Evolutionary conservation across 2,113 vertebrate species (phyloP).

Genomic region (Chlorocebus sabaeus): DNA sequence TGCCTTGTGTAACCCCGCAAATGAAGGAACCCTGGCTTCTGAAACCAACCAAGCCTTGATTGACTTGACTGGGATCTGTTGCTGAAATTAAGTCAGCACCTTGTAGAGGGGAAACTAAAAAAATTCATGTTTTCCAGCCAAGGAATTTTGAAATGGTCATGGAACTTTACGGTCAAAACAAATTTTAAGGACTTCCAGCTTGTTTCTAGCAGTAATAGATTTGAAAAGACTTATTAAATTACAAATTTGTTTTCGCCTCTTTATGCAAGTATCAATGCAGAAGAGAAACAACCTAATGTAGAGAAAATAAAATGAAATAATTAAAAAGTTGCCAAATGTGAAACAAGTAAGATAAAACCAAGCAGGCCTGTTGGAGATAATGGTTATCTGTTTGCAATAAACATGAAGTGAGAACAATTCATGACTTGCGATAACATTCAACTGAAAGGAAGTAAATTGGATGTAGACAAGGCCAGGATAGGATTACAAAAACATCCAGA

Average conservation of each 20-base stretch:
- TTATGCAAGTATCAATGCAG: background rate
- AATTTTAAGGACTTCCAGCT: background rate
- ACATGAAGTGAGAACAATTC: slow-evolving; percentile 77
- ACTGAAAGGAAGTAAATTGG: slow-evolving; percentile 77
- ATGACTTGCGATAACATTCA: slow-evolving; percentile 77
- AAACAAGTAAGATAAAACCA: slow-evolving; percentile 74
- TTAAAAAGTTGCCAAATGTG: slow-evolving; percentile 71
- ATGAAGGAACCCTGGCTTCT: background rate
- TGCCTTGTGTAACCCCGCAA: background rate
- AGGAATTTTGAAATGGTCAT: slow-evolving; percentile 1
- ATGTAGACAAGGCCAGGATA: slow-evolving; percentile 59
- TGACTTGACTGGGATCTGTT: background rate
- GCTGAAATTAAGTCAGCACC: background rate
- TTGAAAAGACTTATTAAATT: background rate
- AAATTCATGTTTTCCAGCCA: background rate
- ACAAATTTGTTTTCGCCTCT: slow-evolving; percentile 40
- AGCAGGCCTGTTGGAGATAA: slow-evolving; percentile 71
- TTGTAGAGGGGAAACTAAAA: background rate
- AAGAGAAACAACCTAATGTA: slow-evolving; percentile 41
- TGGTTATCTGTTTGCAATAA: slow-evolving; percentile 79
- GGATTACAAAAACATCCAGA: slow-evolving; percentile 18
- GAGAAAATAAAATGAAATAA: slow-evolving; percentile 75
- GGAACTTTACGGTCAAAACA: slow-evolving; percentile 43
- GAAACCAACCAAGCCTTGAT: background rate
- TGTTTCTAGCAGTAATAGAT: background rate